Percentiles rank a stretch among this genome's conserved stretches.
These are phyloP conservation scores for Anabas testudineus DNA, from an alignment of 2,797 vertebrate genomes.

Conservation along the genomic window DNA sequence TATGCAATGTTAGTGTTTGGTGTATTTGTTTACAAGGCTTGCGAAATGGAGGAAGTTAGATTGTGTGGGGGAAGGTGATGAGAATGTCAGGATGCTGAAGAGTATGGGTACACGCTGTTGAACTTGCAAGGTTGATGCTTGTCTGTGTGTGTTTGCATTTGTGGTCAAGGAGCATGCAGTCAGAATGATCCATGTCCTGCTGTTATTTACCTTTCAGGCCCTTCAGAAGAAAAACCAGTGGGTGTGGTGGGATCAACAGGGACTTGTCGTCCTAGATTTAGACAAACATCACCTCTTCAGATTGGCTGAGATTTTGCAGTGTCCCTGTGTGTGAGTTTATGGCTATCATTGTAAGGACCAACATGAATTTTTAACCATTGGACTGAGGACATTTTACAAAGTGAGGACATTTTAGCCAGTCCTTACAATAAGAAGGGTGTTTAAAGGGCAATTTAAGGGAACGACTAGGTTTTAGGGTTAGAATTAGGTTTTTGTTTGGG, in stretches of 20 bases:
- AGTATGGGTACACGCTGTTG: constrained; percentile 39
- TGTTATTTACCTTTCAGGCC: constrained; percentile 73
- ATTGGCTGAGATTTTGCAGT: constrained; percentile 51
- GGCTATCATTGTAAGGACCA: too few relatives aligned
- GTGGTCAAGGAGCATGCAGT: constrained; percentile 43
- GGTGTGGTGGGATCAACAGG: constrained; percentile 70
- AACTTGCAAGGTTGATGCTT: constrained; percentile 16
- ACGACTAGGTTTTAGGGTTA: too few relatives aligned
- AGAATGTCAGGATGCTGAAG: constrained; percentile 63
- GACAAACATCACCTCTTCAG: constrained; percentile 65
- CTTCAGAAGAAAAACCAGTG: constrained; percentile 72
- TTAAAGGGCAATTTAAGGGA: too few relatives aligned
- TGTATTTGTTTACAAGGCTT: constrained; percentile 74
- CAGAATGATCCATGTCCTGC: constrained; percentile 70
- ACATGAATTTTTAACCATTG: too few relatives aligned
- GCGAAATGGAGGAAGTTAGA: constrained; percentile 76
- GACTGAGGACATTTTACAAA: too few relatives aligned
- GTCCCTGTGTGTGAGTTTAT: too few relatives aligned
- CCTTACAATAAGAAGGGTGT: too few relatives aligned
- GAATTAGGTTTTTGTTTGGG: too few relatives aligned
- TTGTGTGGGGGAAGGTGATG: constrained; percentile 74
- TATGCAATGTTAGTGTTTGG: constrained; percentile 70
- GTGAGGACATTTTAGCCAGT: too few relatives aligned
- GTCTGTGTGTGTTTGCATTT: constrained; percentile 48
- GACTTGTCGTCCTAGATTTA: constrained; percentile 70